Conservation (phyloP, 2,113 vertebrate species). For the Noctilio leporinus region DNA sequence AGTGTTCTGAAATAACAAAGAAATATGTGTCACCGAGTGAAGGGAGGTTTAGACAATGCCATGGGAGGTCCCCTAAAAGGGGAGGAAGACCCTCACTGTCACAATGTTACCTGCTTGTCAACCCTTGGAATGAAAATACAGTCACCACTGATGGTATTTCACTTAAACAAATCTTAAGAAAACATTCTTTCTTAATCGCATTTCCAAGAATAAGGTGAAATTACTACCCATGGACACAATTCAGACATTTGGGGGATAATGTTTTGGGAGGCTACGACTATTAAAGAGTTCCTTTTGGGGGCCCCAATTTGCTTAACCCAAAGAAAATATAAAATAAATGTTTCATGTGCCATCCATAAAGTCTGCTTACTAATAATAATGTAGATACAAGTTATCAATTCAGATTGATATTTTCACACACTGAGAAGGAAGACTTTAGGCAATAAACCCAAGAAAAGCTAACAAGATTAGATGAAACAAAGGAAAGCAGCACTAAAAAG, state of each 20-base stretch:
- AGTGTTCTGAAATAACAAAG: constrained; percentile 95
- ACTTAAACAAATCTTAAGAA: constrained; percentile 66
- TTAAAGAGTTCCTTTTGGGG: neutral
- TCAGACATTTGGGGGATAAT: neutral
- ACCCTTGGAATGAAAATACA: constrained; percentile 61
- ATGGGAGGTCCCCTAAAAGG: constrained; percentile 80
- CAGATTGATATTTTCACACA: constrained; percentile 37
- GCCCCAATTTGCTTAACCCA: constrained; percentile 14
- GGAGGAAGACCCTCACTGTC: constrained; percentile 65
- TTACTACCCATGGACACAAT: constrained; percentile 34
- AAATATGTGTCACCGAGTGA: constrained; percentile 88
- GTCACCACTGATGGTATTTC: constrained; percentile 52
- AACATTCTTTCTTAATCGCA: constrained; percentile 51
- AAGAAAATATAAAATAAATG: constrained; percentile 51
- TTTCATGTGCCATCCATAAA: neutral
- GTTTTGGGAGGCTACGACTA: neutral
- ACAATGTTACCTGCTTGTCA: constrained; percentile 77
- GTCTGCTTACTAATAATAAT: constrained; percentile 13
- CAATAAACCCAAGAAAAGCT: constrained; percentile 13
- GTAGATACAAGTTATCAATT: neutral
- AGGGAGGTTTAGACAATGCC: constrained; percentile 89
- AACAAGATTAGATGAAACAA: constrained; percentile 41
- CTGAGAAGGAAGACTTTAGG: neutral
- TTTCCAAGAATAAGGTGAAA: constrained; percentile 64
- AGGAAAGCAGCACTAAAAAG: constrained; percentile 26